Percentiles rank a stretch among this genome's conserved stretches.
phyloP scores from a whole-genome alignment of 2,797 vertebrate species.

The Catharus ustulatus region DNA sequence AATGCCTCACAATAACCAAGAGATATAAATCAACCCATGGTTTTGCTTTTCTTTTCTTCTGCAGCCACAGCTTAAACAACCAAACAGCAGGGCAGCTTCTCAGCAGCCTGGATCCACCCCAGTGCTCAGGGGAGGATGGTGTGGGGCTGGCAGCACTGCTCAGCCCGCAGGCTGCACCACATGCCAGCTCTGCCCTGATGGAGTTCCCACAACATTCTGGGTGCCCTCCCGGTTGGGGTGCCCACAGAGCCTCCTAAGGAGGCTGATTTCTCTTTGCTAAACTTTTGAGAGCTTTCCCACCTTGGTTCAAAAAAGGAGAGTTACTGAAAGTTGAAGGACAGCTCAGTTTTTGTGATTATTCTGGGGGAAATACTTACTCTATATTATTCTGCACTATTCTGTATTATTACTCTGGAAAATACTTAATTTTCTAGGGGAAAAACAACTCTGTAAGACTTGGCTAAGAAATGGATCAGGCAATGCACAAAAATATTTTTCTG shows the following conservation, averaged over 20 bases:
- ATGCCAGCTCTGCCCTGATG: not conserved
- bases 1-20: conserved; percentile 46
- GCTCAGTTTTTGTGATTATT: not conserved
- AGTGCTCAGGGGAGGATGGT: not conserved
- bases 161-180: no score
- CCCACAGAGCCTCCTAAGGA: not conserved
- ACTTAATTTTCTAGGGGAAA: not conserved
- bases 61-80: conserved; percentile 58
- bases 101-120: not conserved
- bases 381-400: no score
- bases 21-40: conserved; percentile 62
- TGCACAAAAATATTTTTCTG: fast-evolving
- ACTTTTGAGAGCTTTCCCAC: not conserved
- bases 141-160: not conserved
- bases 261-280: not conserved
- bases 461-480: not conserved
- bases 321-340: not conserved
- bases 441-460: not conserved
- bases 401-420: not conserved
- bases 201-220: fast-evolving
- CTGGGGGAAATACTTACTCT: not conserved
- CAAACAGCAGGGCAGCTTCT: conserved; percentile 48
- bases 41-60: conserved; percentile 58
- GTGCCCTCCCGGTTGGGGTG: not conserved
- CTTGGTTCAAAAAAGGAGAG: not conserved